Evolutionary conservation across 92 coral and sea anemone genomes (phyloP).

Genomic region (Nematostella vectensis): DNA sequence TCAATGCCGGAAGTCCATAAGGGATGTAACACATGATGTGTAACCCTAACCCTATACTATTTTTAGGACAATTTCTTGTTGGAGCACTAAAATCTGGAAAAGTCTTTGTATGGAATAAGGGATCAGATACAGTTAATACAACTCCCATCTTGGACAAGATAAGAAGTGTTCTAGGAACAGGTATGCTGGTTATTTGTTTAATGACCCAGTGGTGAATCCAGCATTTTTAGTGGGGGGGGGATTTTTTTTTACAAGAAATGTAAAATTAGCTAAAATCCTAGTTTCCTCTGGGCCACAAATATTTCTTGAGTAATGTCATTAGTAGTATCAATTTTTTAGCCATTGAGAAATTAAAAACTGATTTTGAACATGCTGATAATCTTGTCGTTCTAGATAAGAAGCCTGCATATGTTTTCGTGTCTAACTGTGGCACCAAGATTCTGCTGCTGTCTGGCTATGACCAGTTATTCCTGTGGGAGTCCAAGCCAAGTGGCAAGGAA

Average conservation of each 20-base stretch:
- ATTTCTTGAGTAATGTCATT: no score
- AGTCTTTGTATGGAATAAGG: conserved; percentile 84
- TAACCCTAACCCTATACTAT: no score
- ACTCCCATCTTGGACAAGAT: conserved; percentile 75
- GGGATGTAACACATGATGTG: no score
- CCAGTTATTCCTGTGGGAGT: conserved; percentile 89
- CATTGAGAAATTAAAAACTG: background rate
- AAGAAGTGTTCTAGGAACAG: conserved; percentile 60
- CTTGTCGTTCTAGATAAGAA: conserved; percentile 33
- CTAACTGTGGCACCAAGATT: conserved; percentile 74
- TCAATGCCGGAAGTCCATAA: no score
- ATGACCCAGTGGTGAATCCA: no score
- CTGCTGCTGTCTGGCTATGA: conserved; percentile 62
- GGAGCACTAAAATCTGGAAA: conserved; percentile 88
- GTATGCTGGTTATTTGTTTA: no score
- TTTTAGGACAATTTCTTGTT: conserved; percentile 80
- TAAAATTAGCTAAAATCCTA: no score
- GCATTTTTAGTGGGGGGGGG: no score
- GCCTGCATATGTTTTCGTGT: conserved; percentile 50
- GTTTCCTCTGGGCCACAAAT: no score
- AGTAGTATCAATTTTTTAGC: background rate
- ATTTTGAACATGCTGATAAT: background rate
- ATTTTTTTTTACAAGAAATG: no score
- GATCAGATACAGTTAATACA: conserved; percentile 43
- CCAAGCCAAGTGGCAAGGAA: conserved; percentile 24